Conservation (phyloP, 2,888 invertebrate genomes). For the Sabatieria punctata region DNA sequence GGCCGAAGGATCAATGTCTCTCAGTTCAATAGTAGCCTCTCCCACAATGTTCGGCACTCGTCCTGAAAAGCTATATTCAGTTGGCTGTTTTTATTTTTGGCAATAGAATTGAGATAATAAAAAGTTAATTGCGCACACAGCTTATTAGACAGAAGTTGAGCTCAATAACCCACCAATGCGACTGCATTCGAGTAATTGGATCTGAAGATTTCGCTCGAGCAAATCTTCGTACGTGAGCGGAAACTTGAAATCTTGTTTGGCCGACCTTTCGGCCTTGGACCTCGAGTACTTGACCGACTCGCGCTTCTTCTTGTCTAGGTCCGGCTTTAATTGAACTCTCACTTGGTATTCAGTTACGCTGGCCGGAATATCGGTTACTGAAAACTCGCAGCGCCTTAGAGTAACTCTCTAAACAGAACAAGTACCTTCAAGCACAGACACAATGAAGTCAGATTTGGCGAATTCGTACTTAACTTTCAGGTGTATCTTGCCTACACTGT, state of each 20-base stretch:
- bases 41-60: conserved; percentile 3
- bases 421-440: neutral
- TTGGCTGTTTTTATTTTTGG: too few relatives aligned
- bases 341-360: too few relatives aligned
- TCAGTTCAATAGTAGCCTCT: conserved; percentile 2
- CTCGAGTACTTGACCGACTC: neutral
- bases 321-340: neutral
- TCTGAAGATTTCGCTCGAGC: conserved; percentile 4
- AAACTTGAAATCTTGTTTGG: conserved; percentile 9
- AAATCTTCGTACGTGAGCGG: conserved; percentile 10
- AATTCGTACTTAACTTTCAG: neutral
- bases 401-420: too few relatives aligned
- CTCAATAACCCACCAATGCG: too few relatives aligned
- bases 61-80: too few relatives aligned
- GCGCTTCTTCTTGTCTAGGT: neutral
- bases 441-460: neutral
- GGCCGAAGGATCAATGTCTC: conserved; percentile 8
- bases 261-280: neutral
- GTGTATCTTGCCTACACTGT: neutral
- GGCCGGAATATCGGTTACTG: too few relatives aligned
- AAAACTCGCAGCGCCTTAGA: too few relatives aligned
- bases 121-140: too few relatives aligned
- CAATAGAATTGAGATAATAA: too few relatives aligned
- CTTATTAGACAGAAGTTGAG: too few relatives aligned
- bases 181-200: conserved; percentile 4